Percentiles rank a stretch among this genome's conserved stretches.
Evolutionary conservation across 2,113 vertebrate species (phyloP).

Genomic region (Larimichthys polyactis): DNA sequence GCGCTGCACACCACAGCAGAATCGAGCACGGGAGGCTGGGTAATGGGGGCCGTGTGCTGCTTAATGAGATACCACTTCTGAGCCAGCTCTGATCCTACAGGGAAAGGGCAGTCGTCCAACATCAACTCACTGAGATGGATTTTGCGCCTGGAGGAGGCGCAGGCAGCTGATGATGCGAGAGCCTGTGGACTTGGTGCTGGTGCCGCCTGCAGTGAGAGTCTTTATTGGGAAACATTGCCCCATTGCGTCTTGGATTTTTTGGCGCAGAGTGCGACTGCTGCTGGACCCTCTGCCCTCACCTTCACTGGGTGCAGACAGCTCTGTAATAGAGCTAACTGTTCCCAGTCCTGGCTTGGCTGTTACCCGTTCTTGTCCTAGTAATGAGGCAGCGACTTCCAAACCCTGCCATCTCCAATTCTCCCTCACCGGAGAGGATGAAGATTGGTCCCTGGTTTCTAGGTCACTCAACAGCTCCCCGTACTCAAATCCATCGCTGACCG

Average conservation of each 20-base stretch:
- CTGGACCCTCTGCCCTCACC: slow-evolving; percentile 73
- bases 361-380: slow-evolving; percentile 60
- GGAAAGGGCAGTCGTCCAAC: slow-evolving; percentile 89
- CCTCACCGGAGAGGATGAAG: slow-evolving; percentile 68
- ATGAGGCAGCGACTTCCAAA: slow-evolving; percentile 64
- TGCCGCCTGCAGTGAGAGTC: slow-evolving; percentile 65
- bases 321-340: slow-evolving; percentile 35
- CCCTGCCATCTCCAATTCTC: slow-evolving; percentile 75
- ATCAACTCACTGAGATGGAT: slow-evolving; percentile 89
- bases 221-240: slow-evolving; percentile 89
- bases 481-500: slow-evolving; percentile 84
- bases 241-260: slow-evolving; percentile 88
- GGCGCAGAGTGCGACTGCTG: slow-evolving; percentile 82
- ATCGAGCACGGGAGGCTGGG: slow-evolving; percentile 80
- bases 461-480: slow-evolving; percentile 81
- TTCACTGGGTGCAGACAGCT: slow-evolving; percentile 53
- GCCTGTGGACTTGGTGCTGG: slow-evolving; percentile 61
- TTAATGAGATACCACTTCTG: slow-evolving; percentile 91
- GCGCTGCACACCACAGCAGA: slow-evolving; percentile 59
- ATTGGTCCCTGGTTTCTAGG: slow-evolving; percentile 66
- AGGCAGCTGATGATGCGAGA: slow-evolving; percentile 70
- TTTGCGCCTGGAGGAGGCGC: slow-evolving; percentile 82
- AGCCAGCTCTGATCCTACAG: slow-evolving; percentile 85
- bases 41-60: slow-evolving; percentile 88
- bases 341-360: slow-evolving; percentile 44